Evolutionary conservation across 2,113 vertebrate genomes (phyloP).

Genomic region (Pteronura brasiliensis): DNA sequence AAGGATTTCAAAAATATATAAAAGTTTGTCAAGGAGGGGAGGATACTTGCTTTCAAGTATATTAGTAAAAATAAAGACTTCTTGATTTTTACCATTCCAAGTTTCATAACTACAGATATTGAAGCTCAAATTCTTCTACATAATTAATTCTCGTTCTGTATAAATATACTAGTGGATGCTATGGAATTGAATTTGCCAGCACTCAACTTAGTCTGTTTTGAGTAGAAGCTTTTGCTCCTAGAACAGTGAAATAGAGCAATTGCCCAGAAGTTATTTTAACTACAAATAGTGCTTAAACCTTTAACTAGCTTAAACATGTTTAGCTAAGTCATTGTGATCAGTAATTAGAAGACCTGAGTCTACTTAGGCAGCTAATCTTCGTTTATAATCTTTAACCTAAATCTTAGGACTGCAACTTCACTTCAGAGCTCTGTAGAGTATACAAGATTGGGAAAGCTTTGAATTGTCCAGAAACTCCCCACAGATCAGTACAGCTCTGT

Average conservation of each 20-base stretch:
- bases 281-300: background rate
- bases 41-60: background rate
- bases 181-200: background rate
- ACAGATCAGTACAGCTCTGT: background rate
- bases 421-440: background rate
- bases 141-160: constrained; percentile 1
- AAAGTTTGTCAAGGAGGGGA: background rate
- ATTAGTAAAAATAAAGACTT: background rate
- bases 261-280: constrained; percentile 15
- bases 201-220: background rate
- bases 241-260: background rate
- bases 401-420: background rate
- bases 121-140: background rate
- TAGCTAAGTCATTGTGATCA: background rate
- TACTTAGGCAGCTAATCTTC: background rate
- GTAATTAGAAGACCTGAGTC: background rate
- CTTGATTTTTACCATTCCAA: background rate
- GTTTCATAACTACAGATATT: background rate
- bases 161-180: background rate
- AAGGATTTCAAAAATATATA: background rate
- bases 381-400: background rate
- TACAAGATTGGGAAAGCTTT: background rate
- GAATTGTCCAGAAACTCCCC: background rate
- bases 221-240: background rate
- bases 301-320: constrained; percentile 9